A percentile compares a stretch with the other conserved stretches of the same genome.
Conservation (phyloP, 2,888 invertebrate genomes). For the Oeneis ivallda region DNA sequence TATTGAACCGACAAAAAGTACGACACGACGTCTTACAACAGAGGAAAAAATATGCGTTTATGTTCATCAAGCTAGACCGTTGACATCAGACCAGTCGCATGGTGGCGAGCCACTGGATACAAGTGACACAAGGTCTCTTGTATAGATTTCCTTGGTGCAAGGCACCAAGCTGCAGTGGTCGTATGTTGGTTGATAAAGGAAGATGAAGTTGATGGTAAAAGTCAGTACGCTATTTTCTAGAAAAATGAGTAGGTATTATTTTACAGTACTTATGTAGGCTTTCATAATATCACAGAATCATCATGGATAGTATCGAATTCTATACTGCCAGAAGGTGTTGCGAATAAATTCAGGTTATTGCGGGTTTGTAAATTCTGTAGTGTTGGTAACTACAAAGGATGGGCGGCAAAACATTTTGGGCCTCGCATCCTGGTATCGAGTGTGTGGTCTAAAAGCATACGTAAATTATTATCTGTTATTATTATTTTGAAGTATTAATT, state of each 20-base stretch:
- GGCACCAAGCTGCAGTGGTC: too few relatives aligned
- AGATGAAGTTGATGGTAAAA: too few relatives aligned
- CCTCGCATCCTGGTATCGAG: slow-evolving; percentile 27
- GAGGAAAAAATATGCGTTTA: too few relatives aligned
- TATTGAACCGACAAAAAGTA: too few relatives aligned
- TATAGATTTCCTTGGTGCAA: too few relatives aligned
- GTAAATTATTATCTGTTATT: background rate
- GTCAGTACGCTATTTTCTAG: background rate
- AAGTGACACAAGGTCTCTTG: too few relatives aligned
- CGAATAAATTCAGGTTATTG: slow-evolving; percentile 43
- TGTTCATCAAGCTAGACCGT: too few relatives aligned
- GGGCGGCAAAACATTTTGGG: slow-evolving; percentile 38
- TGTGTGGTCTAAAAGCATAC: slow-evolving; percentile 25
- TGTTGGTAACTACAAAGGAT: slow-evolving; percentile 43
- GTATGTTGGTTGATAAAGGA: too few relatives aligned
- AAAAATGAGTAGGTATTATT: background rate
- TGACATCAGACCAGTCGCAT: too few relatives aligned
- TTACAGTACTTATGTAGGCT: background rate
- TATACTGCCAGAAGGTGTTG: slow-evolving; percentile 13
- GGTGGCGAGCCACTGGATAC: too few relatives aligned
- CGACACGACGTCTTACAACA: too few relatives aligned
- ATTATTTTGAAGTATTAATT: background rate
- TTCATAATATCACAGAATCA: background rate
- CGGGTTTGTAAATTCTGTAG: slow-evolving; percentile 46
- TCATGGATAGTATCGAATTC: background rate